Conservation (phyloP, 2,113 vertebrate species). For the Romanogobio albipinnatus region DNA sequence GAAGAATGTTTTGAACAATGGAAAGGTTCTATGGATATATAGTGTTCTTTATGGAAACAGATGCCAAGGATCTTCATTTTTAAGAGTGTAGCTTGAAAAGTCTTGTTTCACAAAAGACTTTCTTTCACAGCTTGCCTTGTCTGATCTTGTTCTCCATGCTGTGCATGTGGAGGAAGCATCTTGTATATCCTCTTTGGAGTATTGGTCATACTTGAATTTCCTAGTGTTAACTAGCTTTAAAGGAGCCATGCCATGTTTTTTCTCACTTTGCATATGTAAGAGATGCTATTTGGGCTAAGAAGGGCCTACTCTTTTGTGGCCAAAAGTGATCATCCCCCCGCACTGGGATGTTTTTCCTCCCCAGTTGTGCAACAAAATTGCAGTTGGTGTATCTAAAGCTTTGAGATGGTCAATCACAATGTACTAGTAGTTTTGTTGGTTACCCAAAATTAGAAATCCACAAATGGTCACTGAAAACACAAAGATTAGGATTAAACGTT, state of each 20-base stretch:
- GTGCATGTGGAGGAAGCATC: constrained; percentile 55
- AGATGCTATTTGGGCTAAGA: constrained; percentile 8
- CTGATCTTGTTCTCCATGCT: constrained; percentile 64
- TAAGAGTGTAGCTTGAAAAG: constrained; percentile 53
- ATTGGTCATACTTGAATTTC: constrained; percentile 64
- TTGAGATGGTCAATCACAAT: neutral
- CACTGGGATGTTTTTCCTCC: neutral
- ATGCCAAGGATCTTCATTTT: neutral
- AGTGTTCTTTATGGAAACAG: neutral
- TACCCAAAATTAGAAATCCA: constrained; percentile 1
- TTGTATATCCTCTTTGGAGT: constrained; percentile 60
- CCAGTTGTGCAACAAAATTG: constrained; percentile 6
- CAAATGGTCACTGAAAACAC: constrained; percentile 13
- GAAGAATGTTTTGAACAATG: neutral
- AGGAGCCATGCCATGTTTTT: neutral
- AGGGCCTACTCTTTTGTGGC: constrained; percentile 34
- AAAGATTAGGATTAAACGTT: constrained; percentile 47
- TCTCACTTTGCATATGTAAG: constrained; percentile 3
- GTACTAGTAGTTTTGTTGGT: neutral
- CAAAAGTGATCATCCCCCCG: constrained; percentile 5
- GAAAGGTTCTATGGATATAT: neutral
- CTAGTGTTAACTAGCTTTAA: constrained; percentile 30
- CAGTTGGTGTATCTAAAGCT: constrained; percentile 1
- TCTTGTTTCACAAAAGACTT: constrained; percentile 63
- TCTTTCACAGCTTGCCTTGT: constrained; percentile 73